A percentile compares a stretch with the other conserved stretches of the same genome.
Conservation (phyloP, 2,888 invertebrate species). For the Lysandra coridon region DNA sequence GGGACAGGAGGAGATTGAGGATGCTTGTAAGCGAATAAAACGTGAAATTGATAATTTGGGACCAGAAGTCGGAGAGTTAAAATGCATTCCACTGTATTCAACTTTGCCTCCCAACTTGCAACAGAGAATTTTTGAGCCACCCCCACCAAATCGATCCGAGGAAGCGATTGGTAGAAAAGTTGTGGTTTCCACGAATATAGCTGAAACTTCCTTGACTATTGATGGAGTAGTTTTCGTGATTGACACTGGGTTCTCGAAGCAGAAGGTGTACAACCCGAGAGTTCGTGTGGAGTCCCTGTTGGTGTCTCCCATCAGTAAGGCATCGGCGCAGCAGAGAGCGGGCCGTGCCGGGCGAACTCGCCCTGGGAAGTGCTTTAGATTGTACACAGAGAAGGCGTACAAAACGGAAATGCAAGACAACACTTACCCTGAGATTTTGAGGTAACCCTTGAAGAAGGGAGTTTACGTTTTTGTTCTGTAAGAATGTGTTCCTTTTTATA, state of each 20-base stretch:
- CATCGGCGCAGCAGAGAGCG: slow-evolving; percentile 98
- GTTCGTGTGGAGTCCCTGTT: slow-evolving; percentile 96
- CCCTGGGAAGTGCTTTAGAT: slow-evolving; percentile 98
- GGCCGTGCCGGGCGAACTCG: slow-evolving; percentile 98
- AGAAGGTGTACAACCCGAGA: slow-evolving; percentile 96
- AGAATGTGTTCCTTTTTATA: background rate
- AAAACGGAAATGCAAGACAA: slow-evolving; percentile 98
- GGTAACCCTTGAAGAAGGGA: slow-evolving; percentile 56
- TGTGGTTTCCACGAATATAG: slow-evolving; percentile 99
- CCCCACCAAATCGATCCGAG: slow-evolving; percentile 93
- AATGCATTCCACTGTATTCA: slow-evolving; percentile 99
- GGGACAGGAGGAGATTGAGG: slow-evolving; percentile 97
- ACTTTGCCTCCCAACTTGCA: slow-evolving; percentile 98
- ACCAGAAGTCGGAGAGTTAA: slow-evolving; percentile 97
- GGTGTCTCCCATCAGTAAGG: slow-evolving; percentile 99
- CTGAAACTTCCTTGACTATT: slow-evolving; percentile 99
- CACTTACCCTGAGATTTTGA: slow-evolving; percentile 96
- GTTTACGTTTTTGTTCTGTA: slow-evolving; percentile 30
- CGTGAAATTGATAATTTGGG: slow-evolving; percentile 96
- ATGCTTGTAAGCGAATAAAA: slow-evolving; percentile 98
- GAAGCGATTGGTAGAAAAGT: slow-evolving; percentile 95
- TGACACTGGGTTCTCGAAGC: slow-evolving; percentile 99
- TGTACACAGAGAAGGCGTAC: slow-evolving; percentile 97
- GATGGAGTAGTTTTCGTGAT: slow-evolving; percentile 99
- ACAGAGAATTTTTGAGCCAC: slow-evolving; percentile 97